These are phyloP conservation scores for Leptopilina boulardi DNA, from an alignment of 1,140 invertebrate species.

Conservation along the genomic window DNA sequence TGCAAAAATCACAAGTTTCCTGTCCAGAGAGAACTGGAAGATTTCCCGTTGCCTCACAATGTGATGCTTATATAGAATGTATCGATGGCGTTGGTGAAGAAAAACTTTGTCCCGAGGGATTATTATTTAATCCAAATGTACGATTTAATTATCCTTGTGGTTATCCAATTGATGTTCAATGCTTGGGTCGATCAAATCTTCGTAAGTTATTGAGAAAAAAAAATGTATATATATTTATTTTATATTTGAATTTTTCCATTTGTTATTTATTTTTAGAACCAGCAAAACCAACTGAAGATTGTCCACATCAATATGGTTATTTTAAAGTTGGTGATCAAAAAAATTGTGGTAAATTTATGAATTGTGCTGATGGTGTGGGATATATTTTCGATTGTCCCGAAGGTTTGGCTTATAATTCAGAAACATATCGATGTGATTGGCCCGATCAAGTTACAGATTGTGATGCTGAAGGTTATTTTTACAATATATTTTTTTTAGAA, in stretches of 20 bases:
- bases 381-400: constrained; percentile 85
- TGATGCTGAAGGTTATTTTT: constrained; percentile 82
- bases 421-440: constrained; percentile 90
- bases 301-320: constrained; percentile 91
- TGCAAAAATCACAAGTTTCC: constrained; percentile 37
- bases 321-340: constrained; percentile 83
- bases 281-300: constrained; percentile 83
- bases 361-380: constrained; percentile 85
- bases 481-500: neutral
- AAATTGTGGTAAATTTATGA: constrained; percentile 90
- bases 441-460: constrained; percentile 87
- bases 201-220: constrained; percentile 79
- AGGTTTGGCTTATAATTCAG: constrained; percentile 89
- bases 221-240: neutral
- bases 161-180: constrained; percentile 89
- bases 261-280: constrained; percentile 73
- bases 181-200: constrained; percentile 80
- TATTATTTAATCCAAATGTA: constrained; percentile 87
- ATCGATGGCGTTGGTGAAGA: constrained; percentile 84
- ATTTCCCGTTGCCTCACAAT: constrained; percentile 82
- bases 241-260: constrained; percentile 21
- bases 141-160: constrained; percentile 87
- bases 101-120: constrained; percentile 89
- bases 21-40: constrained; percentile 84
- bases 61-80: constrained; percentile 85